These are phyloP conservation scores for Porites divaricata DNA, from an alignment of 92 coral and sea anemone species.

Conservation along the genomic window DNA sequence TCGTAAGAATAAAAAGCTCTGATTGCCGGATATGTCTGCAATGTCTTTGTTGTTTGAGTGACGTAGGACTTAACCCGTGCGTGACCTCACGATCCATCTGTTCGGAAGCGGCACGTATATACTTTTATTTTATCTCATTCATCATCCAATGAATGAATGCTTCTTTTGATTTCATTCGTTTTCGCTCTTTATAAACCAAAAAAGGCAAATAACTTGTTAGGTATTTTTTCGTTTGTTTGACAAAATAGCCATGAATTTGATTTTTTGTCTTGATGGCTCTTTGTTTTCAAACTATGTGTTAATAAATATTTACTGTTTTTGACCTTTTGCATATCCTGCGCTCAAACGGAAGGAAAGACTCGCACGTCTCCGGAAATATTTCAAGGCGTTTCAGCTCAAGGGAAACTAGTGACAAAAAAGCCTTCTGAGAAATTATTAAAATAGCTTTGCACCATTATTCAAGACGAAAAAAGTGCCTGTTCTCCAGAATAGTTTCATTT, in stretches of 20 bases:
- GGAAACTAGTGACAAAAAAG: neutral
- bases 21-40: slow-evolving; percentile 4
- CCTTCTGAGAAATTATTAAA: no score
- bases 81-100: slow-evolving; percentile 28
- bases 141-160: no score
- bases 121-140: no score
- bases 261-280: neutral
- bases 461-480: no score
- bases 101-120: neutral
- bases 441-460: no score
- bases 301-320: no score
- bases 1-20: neutral
- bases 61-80: slow-evolving; percentile 15
- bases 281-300: neutral
- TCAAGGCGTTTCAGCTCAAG: no score
- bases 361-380: neutral
- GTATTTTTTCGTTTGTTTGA: no score
- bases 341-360: neutral
- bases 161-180: no score
- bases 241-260: neutral
- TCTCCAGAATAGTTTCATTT: no score
- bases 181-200: no score
- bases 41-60: slow-evolving; percentile 18
- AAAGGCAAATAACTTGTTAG: no score
- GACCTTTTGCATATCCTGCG: neutral